phyloP scores from a whole-genome alignment of 2,888 invertebrate genomes.

The Rhagonycha fulva region DNA sequence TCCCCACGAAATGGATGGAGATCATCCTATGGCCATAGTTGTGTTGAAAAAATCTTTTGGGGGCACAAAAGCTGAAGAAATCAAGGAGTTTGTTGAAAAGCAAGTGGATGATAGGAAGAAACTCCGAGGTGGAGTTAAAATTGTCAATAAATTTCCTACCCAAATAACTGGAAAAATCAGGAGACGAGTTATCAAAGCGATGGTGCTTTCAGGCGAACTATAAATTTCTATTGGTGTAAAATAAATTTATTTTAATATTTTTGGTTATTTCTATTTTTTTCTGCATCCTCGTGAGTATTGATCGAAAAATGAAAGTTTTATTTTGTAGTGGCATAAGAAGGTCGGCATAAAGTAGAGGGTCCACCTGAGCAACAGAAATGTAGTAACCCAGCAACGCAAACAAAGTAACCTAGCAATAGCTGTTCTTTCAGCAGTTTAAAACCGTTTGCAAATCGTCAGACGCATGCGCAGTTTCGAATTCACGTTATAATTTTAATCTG shows the following conservation, averaged over 20 bases:
- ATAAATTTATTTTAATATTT: not conserved
- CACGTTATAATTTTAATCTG: no score
- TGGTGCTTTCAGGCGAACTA: not conserved
- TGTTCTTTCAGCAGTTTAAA: no score
- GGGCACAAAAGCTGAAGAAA: not conserved
- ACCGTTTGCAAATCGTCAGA: no score
- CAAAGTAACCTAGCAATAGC: no score
- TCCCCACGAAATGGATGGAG: conserved; percentile 47
- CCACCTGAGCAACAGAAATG: no score
- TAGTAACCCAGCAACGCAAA: no score
- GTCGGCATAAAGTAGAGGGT: no score
- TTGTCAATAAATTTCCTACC: not conserved
- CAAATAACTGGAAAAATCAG: not conserved
- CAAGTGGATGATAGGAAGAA: not conserved
- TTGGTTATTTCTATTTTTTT: no score
- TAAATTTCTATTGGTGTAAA: not conserved
- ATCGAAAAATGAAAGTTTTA: no score
- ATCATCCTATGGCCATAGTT: conserved; percentile 45
- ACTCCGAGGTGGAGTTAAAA: conserved; percentile 1
- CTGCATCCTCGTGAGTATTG: no score
- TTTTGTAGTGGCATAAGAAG: no score
- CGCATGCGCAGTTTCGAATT: no score
- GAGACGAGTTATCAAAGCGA: not conserved
- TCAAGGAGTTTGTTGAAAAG: not conserved
- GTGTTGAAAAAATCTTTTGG: conserved; percentile 29